These are phyloP conservation scores for Adineta ricciae DNA, from an alignment of 2,888 invertebrate species.

Conservation along the genomic window DNA sequence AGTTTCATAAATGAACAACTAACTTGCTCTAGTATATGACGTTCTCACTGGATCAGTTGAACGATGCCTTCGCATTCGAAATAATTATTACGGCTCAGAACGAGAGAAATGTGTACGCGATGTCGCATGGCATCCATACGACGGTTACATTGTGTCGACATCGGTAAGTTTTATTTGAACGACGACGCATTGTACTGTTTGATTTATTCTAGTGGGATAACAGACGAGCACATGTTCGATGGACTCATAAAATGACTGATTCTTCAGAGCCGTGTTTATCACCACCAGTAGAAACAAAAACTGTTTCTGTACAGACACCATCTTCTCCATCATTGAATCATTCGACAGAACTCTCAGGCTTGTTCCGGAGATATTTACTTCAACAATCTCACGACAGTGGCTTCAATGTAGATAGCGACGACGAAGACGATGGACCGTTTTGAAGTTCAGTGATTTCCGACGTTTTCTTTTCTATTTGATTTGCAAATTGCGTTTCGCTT, in stretches of 20 bases:
- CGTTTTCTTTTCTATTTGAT: background rate
- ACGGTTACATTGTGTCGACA: conserved; percentile 65
- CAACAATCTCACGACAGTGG: background rate
- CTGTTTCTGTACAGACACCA: background rate
- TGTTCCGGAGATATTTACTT: background rate
- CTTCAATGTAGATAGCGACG: background rate
- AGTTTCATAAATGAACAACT: background rate
- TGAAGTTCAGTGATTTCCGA: no score
- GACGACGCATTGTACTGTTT: background rate
- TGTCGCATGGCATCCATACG: conserved; percentile 71
- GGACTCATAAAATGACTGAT: background rate
- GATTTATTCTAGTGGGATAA: background rate
- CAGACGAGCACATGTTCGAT: background rate
- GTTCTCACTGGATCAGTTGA: background rate
- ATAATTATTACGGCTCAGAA: background rate
- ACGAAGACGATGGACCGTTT: background rate
- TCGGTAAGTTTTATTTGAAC: conserved; percentile 51
- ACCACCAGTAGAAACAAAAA: background rate
- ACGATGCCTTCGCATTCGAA: background rate
- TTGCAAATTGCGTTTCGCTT: background rate
- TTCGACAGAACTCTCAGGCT: background rate
- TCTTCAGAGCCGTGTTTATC: background rate
- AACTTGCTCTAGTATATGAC: background rate
- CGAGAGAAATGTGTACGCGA: conserved; percentile 64
- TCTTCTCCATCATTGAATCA: background rate